These are phyloP conservation scores for Pygocentrus nattereri DNA, from an alignment of 2,797 vertebrate species.

Conservation along the genomic window DNA sequence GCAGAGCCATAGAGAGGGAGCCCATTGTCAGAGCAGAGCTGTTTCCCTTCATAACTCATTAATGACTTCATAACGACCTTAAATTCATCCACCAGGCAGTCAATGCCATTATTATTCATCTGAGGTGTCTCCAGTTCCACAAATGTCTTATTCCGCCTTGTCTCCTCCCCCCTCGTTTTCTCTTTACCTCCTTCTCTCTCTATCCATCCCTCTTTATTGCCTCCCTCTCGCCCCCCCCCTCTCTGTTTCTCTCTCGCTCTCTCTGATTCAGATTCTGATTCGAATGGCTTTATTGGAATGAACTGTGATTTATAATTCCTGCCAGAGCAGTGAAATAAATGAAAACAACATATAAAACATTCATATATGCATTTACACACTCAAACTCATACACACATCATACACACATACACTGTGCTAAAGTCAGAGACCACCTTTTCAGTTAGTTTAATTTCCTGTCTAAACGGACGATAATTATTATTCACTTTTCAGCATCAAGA, in stretches of 20 bases:
- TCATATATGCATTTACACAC: neutral
- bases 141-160: slow-evolving; percentile 4
- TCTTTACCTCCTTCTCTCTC: neutral
- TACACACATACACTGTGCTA: neutral
- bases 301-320: slow-evolving; percentile 4
- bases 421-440: too few species aligned
- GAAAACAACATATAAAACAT: neutral
- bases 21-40: slow-evolving; percentile 15
- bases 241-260: neutral
- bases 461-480: too few species aligned
- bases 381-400: neutral
- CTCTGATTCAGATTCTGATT: neutral
- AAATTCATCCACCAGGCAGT: slow-evolving; percentile 26
- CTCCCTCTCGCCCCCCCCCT: neutral
- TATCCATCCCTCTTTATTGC: slow-evolving; percentile 1
- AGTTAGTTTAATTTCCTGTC: too few species aligned
- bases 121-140: slow-evolving; percentile 41
- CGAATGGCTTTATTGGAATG: neutral
- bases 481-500: too few species aligned
- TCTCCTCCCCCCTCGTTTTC: neutral
- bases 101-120: slow-evolving; percentile 35
- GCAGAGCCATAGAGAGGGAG: slow-evolving; percentile 30
- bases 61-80: slow-evolving; percentile 52
- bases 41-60: slow-evolving; percentile 42
- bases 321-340: neutral